Evolutionary conservation across 1,140 invertebrate species (phyloP).

Genomic region (Drosophila micromelanica): DNA sequence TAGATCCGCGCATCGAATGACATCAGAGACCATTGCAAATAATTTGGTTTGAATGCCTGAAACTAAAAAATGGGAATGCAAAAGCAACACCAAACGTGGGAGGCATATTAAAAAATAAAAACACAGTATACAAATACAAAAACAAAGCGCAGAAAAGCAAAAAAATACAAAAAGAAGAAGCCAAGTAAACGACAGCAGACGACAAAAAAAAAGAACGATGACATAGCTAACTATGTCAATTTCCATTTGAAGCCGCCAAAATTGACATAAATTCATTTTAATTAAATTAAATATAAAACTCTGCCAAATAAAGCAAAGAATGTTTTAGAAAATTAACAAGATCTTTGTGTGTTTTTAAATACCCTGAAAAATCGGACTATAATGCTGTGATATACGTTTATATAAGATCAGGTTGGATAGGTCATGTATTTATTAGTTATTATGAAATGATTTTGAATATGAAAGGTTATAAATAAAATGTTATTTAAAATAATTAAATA

Average conservation of each 20-base stretch:
- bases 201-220: slow-evolving; percentile 20
- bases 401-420: too few relatives aligned
- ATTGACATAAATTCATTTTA: slow-evolving; percentile 62
- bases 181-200: slow-evolving; percentile 35
- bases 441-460: too few relatives aligned
- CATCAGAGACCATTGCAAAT: slow-evolving; percentile 62
- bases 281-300: slow-evolving; percentile 66
- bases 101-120: slow-evolving; percentile 49
- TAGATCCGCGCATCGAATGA: slow-evolving; percentile 34
- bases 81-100: slow-evolving; percentile 57
- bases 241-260: slow-evolving; percentile 54
- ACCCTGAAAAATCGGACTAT: too few relatives aligned
- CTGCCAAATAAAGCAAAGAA: slow-evolving; percentile 1
- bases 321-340: not conserved
- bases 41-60: slow-evolving; percentile 33
- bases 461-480: too few relatives aligned
- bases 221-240: slow-evolving; percentile 60
- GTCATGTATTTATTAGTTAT: too few relatives aligned
- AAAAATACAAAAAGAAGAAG: slow-evolving; percentile 49
- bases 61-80: slow-evolving; percentile 23
- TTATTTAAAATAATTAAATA: too few relatives aligned
- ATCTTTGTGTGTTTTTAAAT: not conserved
- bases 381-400: too few relatives aligned
- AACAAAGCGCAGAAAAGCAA: slow-evolving; percentile 15
- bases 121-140: slow-evolving; percentile 19